Conservation (phyloP, 2,797 vertebrate species). For the Pelochelys cantorii region DNA sequence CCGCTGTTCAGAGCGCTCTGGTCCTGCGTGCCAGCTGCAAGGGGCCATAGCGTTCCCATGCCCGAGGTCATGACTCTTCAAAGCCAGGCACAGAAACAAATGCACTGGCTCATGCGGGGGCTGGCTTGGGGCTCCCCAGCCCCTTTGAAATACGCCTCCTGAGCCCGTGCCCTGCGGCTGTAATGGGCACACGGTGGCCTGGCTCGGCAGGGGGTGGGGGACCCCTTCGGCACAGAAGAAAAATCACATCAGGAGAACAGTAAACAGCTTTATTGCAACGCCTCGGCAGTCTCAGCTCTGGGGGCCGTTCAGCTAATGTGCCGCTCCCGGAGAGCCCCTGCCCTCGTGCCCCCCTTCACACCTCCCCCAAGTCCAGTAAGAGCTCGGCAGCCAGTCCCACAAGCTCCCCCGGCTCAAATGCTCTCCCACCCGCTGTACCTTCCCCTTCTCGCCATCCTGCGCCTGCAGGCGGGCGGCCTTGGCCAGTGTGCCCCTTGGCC, state of each 20-base stretch:
- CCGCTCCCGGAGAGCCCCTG: background rate
- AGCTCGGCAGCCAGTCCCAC: background rate
- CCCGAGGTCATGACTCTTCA: background rate
- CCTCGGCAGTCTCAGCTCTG: background rate
- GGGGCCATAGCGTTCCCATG: background rate
- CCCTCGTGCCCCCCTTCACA: fast-evolving
- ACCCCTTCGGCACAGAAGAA: fast-evolving
- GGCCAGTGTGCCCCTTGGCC: background rate
- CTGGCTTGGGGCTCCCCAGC: too few relatives aligned
- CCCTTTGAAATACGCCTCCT: background rate
- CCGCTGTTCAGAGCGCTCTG: background rate
- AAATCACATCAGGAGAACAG: slow-evolving; percentile 25
- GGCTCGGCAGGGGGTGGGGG: too few relatives aligned
- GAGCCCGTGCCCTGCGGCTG: background rate
- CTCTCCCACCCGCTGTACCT: fast-evolving
- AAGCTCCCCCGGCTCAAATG: fast-evolving
- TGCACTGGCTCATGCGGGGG: background rate
- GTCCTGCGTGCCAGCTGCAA: background rate
- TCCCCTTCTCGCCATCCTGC: background rate
- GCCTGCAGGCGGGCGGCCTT: background rate
- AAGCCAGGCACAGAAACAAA: background rate
- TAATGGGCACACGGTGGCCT: background rate
- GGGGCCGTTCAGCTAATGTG: fast-evolving
- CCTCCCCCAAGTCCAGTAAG: background rate
- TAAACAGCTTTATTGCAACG: slow-evolving; percentile 59